These are phyloP conservation scores for Mobula birostris DNA, from an alignment of 2,113 vertebrate species.

Conservation along the genomic window DNA sequence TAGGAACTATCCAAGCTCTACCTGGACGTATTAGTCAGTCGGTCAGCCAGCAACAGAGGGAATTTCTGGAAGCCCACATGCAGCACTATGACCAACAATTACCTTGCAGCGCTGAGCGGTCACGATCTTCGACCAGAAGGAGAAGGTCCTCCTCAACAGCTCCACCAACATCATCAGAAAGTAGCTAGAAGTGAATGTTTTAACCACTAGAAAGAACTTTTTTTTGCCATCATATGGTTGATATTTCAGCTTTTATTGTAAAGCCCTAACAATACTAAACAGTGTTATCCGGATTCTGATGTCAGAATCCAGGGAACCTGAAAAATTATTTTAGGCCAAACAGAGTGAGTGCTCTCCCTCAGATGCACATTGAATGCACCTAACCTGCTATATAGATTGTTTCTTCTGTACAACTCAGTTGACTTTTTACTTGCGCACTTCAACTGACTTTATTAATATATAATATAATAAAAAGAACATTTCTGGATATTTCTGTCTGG, in stretches of 20 bases:
- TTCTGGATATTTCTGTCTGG: conserved; percentile 56
- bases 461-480: conserved; percentile 65
- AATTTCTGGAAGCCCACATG: conserved; percentile 87
- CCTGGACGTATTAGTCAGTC: conserved; percentile 92
- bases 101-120: conserved; percentile 73
- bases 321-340: conserved; percentile 88
- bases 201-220: conserved; percentile 75
- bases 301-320: conserved; percentile 86
- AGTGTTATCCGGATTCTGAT: conserved; percentile 96
- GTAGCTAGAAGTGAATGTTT: conserved; percentile 87
- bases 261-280: conserved; percentile 98
- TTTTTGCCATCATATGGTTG: conserved; percentile 98
- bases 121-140: conserved; percentile 79
- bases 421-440: conserved; percentile 95
- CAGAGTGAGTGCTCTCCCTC: conserved; percentile 80
- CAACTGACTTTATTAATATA: conserved; percentile 79
- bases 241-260: conserved; percentile 99
- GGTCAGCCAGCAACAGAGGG: conserved; percentile 88
- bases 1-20: conserved; percentile 88
- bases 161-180: conserved; percentile 96
- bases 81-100: conserved; percentile 79
- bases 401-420: conserved; percentile 84
- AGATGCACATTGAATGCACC: conserved; percentile 87
- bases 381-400: conserved; percentile 72
- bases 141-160: conserved; percentile 89